Evolutionary conservation across 2,797 vertebrate genomes (phyloP), one percentile per base, ranked within the genome.

Genomic region (Hybognathus amarus): DNA sequence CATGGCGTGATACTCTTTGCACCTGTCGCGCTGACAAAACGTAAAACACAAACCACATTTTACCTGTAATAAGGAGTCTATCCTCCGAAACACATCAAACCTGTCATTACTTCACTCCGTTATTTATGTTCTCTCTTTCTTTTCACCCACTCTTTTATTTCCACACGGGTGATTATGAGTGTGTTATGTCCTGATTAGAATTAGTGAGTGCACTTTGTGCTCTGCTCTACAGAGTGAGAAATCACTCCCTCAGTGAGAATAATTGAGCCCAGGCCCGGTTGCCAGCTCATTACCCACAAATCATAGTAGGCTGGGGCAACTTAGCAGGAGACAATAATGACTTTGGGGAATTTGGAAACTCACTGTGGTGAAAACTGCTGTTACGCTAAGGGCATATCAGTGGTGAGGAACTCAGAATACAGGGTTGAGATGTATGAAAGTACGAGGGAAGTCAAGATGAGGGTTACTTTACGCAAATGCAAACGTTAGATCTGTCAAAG

Each of bases 211-310:
- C 87, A 88, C 91, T 91, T 90, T 87, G 88, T 87, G 92, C 92
- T 94, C 91, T 91, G 94, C 93, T 94, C 92, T 77, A 71, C 89
- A 92, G 92, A 94, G 93, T 95, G 94, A 95, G 93, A 95, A 95
- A 94, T 95, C 94, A 93, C 91, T 94, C 93, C 94, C 92, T 94
- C 93, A 93, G 94, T 93, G 94, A 94, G 93, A 94, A 93, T 95
- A 95, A 95, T 94, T 94, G 93, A 95, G 94, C 92, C 93, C 86
- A 89, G 91, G 91, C 90, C 90, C 87, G 91, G 90, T 93, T 91
- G 91, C 91, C 93, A 95, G 93, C 91, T 95, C 93, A 94, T 95
- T 95, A 95, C 93, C 93, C 92, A 91, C 91, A 93, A 92, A 92
- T 93, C 93, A 93, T 90, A 91, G 91, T 87, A 90, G 90, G 89